phyloP scores from a whole-genome alignment of 2,888 invertebrate species.

The Ophonus ardosiacus region DNA sequence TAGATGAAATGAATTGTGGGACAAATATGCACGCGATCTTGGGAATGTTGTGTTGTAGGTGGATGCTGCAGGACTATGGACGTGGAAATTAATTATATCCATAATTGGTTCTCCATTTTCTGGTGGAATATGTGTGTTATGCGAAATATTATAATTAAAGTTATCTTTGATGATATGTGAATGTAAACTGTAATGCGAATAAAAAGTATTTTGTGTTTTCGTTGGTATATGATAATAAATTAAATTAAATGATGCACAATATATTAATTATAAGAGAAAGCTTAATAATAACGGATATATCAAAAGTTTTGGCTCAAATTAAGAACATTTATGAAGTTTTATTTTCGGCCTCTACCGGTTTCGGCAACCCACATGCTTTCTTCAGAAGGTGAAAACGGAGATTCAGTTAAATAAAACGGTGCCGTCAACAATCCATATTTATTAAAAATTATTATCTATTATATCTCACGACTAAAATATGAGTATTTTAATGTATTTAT shows the following conservation, averaged over 20 bases:
- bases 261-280: too few relatives aligned
- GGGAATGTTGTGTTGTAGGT: conserved; percentile 12
- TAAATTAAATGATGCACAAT: background rate
- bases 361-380: too few relatives aligned
- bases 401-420: too few relatives aligned
- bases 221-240: background rate
- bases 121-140: background rate
- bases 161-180: background rate
- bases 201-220: background rate
- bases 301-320: too few relatives aligned
- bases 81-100: conserved; percentile 23
- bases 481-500: too few relatives aligned
- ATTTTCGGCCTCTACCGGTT: too few relatives aligned
- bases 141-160: background rate
- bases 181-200: background rate
- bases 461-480: too few relatives aligned
- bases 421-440: too few relatives aligned
- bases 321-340: too few relatives aligned
- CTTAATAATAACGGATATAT: too few relatives aligned
- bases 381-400: too few relatives aligned
- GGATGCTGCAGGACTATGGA: conserved; percentile 1
- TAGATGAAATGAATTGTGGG: conserved; percentile 29
- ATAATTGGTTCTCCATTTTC: conserved; percentile 30
- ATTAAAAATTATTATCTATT: too few relatives aligned
- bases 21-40: conserved; percentile 27